phyloP scores from a whole-genome alignment of 2,113 vertebrate genomes.

The Neolamprologus brichardi region DNA sequence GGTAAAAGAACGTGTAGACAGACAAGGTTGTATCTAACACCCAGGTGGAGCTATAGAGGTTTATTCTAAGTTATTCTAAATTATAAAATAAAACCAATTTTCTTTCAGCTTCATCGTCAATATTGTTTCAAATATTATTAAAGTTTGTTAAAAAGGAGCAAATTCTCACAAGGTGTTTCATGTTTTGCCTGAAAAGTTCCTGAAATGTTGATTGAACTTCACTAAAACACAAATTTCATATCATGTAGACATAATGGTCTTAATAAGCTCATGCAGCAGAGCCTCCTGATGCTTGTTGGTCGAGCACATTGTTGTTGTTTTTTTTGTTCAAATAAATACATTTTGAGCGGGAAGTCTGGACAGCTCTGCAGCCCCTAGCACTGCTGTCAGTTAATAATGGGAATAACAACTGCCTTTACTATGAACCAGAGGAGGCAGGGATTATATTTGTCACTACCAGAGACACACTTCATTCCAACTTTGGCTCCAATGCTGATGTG shows the following conservation, averaged over 20 bases:
- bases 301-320: neutral
- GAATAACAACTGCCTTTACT: neutral
- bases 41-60: neutral
- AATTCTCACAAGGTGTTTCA: neutral
- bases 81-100: neutral
- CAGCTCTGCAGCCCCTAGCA: neutral
- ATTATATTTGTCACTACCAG: conserved; percentile 16
- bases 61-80: neutral
- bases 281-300: neutral
- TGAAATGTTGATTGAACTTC: neutral
- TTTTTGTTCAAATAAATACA: neutral
- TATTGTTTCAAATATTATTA: neutral
- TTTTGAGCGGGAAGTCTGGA: neutral
- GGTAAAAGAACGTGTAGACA: neutral
- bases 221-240: neutral
- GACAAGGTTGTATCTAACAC: neutral
- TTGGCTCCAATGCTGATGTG: neutral
- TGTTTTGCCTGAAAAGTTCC: neutral
- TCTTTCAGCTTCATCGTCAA: neutral
- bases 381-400: neutral
- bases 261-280: neutral
- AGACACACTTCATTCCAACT: conserved; percentile 4
- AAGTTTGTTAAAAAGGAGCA: neutral
- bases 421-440: neutral
- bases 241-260: neutral